Conservation (phyloP, 2,888 invertebrate genomes). For the Uloborus plumipes region DNA sequence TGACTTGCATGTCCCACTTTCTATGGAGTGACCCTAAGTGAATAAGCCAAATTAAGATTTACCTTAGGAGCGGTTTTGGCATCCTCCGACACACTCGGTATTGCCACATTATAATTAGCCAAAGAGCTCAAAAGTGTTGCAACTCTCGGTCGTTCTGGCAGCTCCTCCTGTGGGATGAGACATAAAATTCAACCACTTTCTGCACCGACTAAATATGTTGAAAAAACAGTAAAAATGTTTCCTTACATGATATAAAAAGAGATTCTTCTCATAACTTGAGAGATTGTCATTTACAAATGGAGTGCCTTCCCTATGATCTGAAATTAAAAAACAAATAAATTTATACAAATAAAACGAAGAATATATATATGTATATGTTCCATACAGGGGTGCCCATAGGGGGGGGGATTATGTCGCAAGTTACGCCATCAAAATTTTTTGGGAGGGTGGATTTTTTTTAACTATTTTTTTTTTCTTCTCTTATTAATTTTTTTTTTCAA, state of each 20-base stretch:
- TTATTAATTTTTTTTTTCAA: too few species aligned
- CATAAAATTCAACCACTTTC: not conserved
- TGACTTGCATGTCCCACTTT: too few species aligned
- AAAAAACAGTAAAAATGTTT: not conserved
- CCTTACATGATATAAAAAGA: constrained; percentile 62
- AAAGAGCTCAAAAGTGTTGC: constrained; percentile 89
- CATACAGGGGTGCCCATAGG: too few species aligned
- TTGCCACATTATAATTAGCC: constrained; percentile 91
- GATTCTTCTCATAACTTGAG: constrained; percentile 59
- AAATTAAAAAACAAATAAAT: constrained; percentile 2
- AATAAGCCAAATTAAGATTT: not conserved
- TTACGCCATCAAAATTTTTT: too few species aligned
- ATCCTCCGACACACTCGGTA: constrained; percentile 80
- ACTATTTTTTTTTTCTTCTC: too few species aligned
- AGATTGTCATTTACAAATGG: constrained; percentile 44
- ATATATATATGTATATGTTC: too few species aligned
- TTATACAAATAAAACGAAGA: too few species aligned
- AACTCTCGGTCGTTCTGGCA: constrained; percentile 90
- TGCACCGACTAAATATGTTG: not conserved
- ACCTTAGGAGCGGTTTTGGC: constrained; percentile 44
- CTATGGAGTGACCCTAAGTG: too few species aligned
- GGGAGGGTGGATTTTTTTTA: too few species aligned
- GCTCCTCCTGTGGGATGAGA: constrained; percentile 73
- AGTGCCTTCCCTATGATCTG: constrained; percentile 49
- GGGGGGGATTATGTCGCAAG: too few species aligned